Evolutionary conservation across 2,113 vertebrate genomes (phyloP), one percentile per base, ranked within the genome.

Genomic region (Myiozetetes cayanensis): DNA sequence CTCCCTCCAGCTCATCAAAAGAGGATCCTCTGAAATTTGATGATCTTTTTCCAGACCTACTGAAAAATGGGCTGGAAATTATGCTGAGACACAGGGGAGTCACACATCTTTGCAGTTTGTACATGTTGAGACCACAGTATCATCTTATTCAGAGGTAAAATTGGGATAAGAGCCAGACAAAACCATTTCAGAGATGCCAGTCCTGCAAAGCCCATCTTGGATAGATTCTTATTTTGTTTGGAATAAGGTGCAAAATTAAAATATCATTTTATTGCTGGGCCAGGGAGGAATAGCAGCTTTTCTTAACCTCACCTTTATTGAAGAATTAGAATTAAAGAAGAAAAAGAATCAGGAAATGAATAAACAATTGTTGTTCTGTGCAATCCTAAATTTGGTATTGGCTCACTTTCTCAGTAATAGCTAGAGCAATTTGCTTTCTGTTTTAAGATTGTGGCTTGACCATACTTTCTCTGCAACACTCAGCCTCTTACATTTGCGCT

Each of bases 151-250:
- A 44, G 22, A 63, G 47, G 4, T 75, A 44, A 91, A 81, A 2
- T 30, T 11, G 11, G 25, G 8, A 62, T 25, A 6, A 67, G 22
- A 83, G 21, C 23, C 31, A 4, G 1, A 62, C 10, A 53, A 61
- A 70, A 37, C 44, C 4, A 62, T 66, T 85, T 85, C 46, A 84
- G 55, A 63, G 67, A n/a, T 74, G 17, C 7, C 1, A 2, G 20
- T 67, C 8, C 0, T 83, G 10, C 59, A 14, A 35, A 79, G 12
- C 2, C 2, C 8, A 2, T 4, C 12, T 66, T 9, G 0, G 16
- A 8, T 13, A 28, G 18, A 41, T 87, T 85, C 8, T 28, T 39
- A 28, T 23, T 92, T 89, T 94, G 46, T 33, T 67, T 80, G 24
- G 21, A 93, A 53, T 88, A 59, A 66, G 1, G 2, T 35, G 12